Evolutionary conservation across 2,113 vertebrate species (phyloP), one percentile per base, ranked within the genome.

Genomic region (Diphyllodes magnificus): DNA sequence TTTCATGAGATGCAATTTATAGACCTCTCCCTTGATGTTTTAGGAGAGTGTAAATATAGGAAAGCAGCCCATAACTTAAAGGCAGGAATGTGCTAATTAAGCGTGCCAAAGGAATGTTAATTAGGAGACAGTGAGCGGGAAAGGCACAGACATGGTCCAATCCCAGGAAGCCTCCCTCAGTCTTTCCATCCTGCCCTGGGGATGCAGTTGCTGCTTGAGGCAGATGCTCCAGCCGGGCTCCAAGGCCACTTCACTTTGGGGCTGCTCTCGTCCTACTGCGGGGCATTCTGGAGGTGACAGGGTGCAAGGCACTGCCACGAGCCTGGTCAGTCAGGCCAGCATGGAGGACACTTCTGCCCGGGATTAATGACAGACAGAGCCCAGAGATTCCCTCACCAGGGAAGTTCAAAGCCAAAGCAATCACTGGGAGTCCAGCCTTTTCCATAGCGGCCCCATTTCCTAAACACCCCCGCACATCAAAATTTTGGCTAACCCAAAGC

Each of bases 61-160:
- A 86, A 92, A 91, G 47, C 61, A 94, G 68, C 47, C 56, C 64
- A 77, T 93, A 95, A 95, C 72, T 88, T 94, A 81, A 49, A 81
- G 69, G 39, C 47, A 82, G 73, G 56, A 82, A 95, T 63, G 81
- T 95, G 92, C 81, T 92, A 96, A 94, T 94, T 89, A 96, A 79
- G 60, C 20, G 60, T 86, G 60, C 65, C 76, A 84, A 75, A 95
- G 65, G 84, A 96, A 94, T 96, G 56, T 40, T 84, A 92, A 95
- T 91, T 63, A 91, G 87, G 51, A 89, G 60, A 30, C 0, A 0
- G 54, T 66, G 28, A 88, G 15, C 0, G 0, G 59, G 59, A 93
- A 93, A 68, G 86, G 59, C 80, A 81, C n/a, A 83, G 89, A 24
- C 17, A 10, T 2, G 10, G 31, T 65, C 7, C 64, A 27, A 61